Conservation (phyloP, 1,140 invertebrate genomes). For the Teleopsis dalmanni region DNA sequence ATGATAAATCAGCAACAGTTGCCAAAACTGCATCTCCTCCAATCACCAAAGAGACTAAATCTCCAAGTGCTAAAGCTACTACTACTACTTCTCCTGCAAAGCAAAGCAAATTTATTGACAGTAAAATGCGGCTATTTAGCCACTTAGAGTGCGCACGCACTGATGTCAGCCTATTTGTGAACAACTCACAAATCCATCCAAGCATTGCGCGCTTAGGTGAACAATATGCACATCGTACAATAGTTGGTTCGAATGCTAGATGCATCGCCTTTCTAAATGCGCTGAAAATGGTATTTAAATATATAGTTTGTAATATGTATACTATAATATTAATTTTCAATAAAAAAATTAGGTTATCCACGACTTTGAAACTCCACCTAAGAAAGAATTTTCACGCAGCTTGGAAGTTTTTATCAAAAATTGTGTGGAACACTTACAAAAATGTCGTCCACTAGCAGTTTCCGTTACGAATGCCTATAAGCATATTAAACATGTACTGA, state of each 20-base stretch:
- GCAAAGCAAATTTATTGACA: conserved; percentile 14
- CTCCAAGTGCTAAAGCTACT: not conserved
- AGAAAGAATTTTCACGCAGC: conserved; percentile 75
- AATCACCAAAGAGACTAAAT: not conserved
- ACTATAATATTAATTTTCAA: not conserved
- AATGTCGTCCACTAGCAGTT: conserved; percentile 73
- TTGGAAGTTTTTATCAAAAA: conserved; percentile 64
- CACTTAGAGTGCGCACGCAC: conserved; percentile 54
- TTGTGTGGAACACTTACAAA: conserved; percentile 62
- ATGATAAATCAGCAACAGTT: conserved; percentile 1
- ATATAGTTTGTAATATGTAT: conserved; percentile 1
- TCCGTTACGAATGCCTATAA: conserved; percentile 87
- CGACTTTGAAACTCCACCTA: conserved; percentile 67
- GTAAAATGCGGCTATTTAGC: conserved; percentile 60
- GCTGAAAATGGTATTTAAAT: conserved; percentile 54
- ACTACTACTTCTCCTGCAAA: conserved; percentile 11
- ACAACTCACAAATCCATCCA: conserved; percentile 58
- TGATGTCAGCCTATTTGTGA: conserved; percentile 28
- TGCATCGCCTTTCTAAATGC: conserved; percentile 75
- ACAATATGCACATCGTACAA: conserved; percentile 65
- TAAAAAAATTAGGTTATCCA: conserved; percentile 51
- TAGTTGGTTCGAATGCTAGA: conserved; percentile 77
- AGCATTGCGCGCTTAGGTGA: conserved; percentile 74
- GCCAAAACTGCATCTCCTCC: conserved; percentile 6
- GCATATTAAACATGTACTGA: conserved; percentile 62